Base-by-base conservation (phyloP, 2,797 vertebrate genomes). In the Lagocephalus sceleratus region DNA sequence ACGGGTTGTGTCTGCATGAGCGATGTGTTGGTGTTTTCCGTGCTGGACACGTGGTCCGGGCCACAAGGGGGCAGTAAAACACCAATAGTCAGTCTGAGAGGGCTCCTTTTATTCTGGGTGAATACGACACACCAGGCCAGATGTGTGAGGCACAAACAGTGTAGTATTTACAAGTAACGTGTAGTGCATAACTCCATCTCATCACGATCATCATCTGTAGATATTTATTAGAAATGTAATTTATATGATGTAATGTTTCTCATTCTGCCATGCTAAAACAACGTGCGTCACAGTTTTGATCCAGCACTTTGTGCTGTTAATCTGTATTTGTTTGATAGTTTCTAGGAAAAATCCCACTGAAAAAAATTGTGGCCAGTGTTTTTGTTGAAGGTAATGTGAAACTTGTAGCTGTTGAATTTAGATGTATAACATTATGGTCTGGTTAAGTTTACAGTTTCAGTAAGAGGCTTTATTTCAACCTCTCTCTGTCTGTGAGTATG, bases 141-240 rank as follows among this genome's bases (percentile, higher is more conserved):
- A 40, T 2, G n/a, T n/a, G 17, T 0, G 10, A 35, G 32, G 32
- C 32, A 14, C 32, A n/a, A 17, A 40, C 39, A 40, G 17, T 63
- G 20, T 54, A 42, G 54, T 72, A 68, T 71, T 73, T 51, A 72
- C 66, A 64, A 63, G 55, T 55, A 54, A 50, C 70, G 32, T 47
- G 71, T 75, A 66, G 66, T 66, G 65, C 75, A 81, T 63, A 51
- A 20, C 20, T 54, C 63, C 43, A 57, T 44, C 66, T 35, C 46
- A 54, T 47, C 60, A 39, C 54, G 60, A 55, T 53, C 68, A 49
- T 65, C 76, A 74, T 70, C 75, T 89, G 87, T 87, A 88, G 85
- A 88, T 88, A 87, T 79, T 81, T 80, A 86, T 49, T 73, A 75
- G 74, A 84, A 78, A 82, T 83, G 84, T 85, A 73, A 82, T 86